Percentiles rank a stretch among this genome's conserved stretches.
phyloP scores from a whole-genome alignment of 2,797 vertebrate species.

The Micropoecilia bifurca region DNA sequence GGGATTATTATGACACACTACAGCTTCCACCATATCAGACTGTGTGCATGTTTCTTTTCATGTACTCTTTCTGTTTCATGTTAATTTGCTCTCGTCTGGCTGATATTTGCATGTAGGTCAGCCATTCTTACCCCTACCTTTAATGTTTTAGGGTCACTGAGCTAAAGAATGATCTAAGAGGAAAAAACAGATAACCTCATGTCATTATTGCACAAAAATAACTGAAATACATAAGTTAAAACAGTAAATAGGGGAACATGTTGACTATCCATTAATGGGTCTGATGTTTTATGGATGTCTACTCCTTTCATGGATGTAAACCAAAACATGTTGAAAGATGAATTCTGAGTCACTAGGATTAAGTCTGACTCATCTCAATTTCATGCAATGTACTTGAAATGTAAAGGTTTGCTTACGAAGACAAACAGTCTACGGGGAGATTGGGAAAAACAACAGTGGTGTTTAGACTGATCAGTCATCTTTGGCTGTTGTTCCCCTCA shows the following conservation, averaged over 20 bases:
- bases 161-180: background rate
- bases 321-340: background rate
- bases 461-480: constrained; percentile 18
- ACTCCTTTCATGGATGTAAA: background rate
- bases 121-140: background rate
- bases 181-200: background rate
- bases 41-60: background rate
- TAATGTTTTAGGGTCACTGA: background rate
- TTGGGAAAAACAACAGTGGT: background rate
- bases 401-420: background rate
- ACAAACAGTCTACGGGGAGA: background rate
- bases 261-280: background rate
- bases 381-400: background rate
- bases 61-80: background rate
- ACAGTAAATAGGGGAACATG: background rate
- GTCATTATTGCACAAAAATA: background rate
- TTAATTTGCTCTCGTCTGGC: background rate
- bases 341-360: constrained; percentile 4
- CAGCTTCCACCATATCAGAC: background rate
- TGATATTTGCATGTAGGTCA: constrained; percentile 5
- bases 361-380: background rate
- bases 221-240: background rate
- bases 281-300: too few relatives aligned
- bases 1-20: background rate
- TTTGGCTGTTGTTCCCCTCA: constrained; percentile 7